These are phyloP conservation scores for Yponomeuta plumbellus DNA, from an alignment of 2,888 invertebrate species.

Conservation along the genomic window DNA sequence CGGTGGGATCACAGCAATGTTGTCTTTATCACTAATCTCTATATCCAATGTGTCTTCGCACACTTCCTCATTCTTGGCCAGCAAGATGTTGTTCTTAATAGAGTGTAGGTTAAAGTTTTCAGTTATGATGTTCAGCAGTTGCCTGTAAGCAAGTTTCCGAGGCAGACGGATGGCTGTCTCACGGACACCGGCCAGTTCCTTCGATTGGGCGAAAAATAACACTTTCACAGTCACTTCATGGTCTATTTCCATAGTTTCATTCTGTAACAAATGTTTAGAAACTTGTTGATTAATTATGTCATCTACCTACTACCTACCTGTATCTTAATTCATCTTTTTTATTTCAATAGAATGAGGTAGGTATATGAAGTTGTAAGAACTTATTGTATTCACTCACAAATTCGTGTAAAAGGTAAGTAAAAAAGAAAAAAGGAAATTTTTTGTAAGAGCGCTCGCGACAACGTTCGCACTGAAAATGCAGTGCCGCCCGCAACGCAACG, in stretches of 20 bases:
- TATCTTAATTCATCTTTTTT: no score
- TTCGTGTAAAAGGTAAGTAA: not conserved
- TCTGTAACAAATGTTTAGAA: constrained; percentile 34
- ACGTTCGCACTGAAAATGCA: not conserved
- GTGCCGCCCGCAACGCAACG: not conserved
- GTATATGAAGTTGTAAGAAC: not conserved
- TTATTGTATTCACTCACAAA: not conserved
- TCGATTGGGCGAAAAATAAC: constrained; percentile 93
- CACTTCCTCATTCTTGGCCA: constrained; percentile 91
- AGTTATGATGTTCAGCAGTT: constrained; percentile 79
- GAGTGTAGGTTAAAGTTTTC: constrained; percentile 78
- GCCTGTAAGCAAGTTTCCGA: constrained; percentile 67
- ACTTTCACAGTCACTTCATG: constrained; percentile 78
- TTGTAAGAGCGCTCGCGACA: not conserved
- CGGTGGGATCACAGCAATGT: constrained; percentile 94
- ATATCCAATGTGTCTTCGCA: constrained; percentile 74
- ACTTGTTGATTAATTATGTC: no score
- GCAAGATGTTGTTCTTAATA: constrained; percentile 82
- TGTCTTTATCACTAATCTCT: constrained; percentile 81
- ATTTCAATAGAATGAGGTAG: not conserved
- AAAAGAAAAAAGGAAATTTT: not conserved
- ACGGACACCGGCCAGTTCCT: constrained; percentile 84
- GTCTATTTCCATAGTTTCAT: constrained; percentile 66
- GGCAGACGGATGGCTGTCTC: constrained; percentile 74
- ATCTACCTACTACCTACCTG: no score